Conservation (phyloP, 2,888 invertebrate species). For the Glyphotaelius pellucidus region DNA sequence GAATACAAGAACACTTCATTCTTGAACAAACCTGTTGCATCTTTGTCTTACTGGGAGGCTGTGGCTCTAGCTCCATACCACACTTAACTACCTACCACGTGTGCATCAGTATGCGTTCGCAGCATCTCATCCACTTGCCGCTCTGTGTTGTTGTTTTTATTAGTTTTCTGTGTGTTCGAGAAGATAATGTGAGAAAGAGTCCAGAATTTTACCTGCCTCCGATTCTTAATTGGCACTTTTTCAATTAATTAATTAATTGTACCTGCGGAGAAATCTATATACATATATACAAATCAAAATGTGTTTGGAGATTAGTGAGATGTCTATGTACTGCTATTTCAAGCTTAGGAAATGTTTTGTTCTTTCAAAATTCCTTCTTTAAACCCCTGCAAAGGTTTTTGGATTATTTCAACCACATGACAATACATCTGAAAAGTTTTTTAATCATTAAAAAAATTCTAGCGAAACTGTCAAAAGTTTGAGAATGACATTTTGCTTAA, state of each 20-base stretch:
- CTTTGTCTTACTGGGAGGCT: slow-evolving; percentile 19
- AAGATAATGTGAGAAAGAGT: slow-evolving; percentile 24
- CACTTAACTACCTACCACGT: neutral
- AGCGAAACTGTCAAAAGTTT: no score
- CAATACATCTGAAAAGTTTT: no score
- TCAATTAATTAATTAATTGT: neutral
- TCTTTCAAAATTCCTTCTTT: no score
- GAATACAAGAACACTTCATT: slow-evolving; percentile 34
- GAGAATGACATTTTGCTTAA: no score
- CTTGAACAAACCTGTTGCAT: slow-evolving; percentile 37
- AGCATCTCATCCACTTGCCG: slow-evolving; percentile 6
- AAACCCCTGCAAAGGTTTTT: no score
- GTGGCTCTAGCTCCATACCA: neutral
- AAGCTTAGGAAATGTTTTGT: no score
- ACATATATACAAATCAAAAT: no score
- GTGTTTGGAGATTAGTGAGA: no score
- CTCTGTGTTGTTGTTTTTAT: neutral
- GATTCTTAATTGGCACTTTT: neutral
- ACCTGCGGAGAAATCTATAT: neutral
- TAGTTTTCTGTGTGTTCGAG: slow-evolving; percentile 15
- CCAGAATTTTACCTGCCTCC: neutral
- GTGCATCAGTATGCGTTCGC: slow-evolving; percentile 7
- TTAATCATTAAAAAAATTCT: no score
- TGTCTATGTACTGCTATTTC: no score
- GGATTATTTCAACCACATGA: no score